phyloP scores from a whole-genome alignment of 1,140 invertebrate species.

The Polypedilum vanderplanki region DNA sequence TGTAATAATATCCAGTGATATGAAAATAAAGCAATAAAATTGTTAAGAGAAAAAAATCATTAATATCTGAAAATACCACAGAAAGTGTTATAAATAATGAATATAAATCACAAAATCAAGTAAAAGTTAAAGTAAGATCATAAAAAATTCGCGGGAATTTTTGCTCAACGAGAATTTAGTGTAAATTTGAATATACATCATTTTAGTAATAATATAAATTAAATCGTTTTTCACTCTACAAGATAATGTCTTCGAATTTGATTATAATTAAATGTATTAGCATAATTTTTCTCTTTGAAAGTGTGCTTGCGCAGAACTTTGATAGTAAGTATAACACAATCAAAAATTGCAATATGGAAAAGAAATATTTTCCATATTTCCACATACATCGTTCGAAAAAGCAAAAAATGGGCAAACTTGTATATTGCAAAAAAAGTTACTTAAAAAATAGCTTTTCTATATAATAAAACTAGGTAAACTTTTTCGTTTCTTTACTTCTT shows the following conservation, averaged over 20 bases:
- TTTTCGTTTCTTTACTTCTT: constrained; percentile 1
- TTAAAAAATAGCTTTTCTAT: constrained; percentile 21
- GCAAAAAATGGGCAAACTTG: background rate
- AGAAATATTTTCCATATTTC: background rate
- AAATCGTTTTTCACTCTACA: too few relatives aligned
- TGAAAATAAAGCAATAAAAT: too few relatives aligned
- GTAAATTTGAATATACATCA: too few relatives aligned
- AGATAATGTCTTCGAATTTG: constrained; percentile 12
- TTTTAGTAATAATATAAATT: too few relatives aligned
- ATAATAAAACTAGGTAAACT: constrained; percentile 16
- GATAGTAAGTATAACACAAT: constrained; percentile 5
- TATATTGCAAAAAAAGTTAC: background rate
- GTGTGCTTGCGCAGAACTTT: background rate
- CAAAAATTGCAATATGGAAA: background rate
- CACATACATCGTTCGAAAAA: background rate
- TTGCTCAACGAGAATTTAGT: too few relatives aligned
- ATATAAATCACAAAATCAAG: too few relatives aligned
- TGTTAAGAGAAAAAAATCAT: too few relatives aligned
- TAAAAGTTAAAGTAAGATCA: too few relatives aligned
- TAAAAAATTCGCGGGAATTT: too few relatives aligned
- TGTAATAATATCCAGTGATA: too few relatives aligned
- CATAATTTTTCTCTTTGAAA: background rate
- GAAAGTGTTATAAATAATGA: too few relatives aligned
- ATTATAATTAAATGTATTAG: background rate
- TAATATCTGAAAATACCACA: too few relatives aligned